These are phyloP conservation scores for Rotaria sp. DNA, from an alignment of 2,888 invertebrate genomes.

Conservation along the genomic window DNA sequence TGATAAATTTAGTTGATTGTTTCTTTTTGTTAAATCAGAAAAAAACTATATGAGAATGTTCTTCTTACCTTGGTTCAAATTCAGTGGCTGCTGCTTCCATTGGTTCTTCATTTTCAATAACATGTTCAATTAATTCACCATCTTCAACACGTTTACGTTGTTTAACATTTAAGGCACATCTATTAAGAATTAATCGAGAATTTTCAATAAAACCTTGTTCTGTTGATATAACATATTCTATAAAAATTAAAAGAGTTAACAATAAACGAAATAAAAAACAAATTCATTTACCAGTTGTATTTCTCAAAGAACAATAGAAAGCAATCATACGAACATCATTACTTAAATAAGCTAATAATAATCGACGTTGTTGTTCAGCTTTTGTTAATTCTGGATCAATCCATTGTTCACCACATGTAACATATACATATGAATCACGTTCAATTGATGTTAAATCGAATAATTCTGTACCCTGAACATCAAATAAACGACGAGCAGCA, in stretches of 20 bases:
- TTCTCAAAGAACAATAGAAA: conserved; percentile 50
- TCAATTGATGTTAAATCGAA: conserved; percentile 48
- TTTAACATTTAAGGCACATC: conserved; percentile 39
- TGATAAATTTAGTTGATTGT: neutral
- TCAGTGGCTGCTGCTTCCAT: neutral
- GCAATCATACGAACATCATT: conserved; percentile 52
- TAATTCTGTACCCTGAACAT: conserved; percentile 51
- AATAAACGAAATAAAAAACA: neutral
- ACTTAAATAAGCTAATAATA: conserved; percentile 50
- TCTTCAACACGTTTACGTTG: conserved; percentile 31
- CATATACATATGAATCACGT: conserved; percentile 51
- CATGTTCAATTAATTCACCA: conserved; percentile 36
- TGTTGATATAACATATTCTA: conserved; percentile 50
- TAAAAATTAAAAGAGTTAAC: neutral
- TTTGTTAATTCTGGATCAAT: conserved; percentile 50
- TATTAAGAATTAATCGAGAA: conserved; percentile 46
- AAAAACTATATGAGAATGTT: neutral
- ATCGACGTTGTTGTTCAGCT: conserved; percentile 51
- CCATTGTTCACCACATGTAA: conserved; percentile 54
- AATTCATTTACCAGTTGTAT: conserved; percentile 47
- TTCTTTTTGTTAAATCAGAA: too few relatives aligned
- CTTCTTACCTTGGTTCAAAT: conserved; percentile 10
- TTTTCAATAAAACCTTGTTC: conserved; percentile 46
- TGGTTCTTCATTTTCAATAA: conserved; percentile 30
- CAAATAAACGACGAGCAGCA: conserved; percentile 53